Evolutionary conservation across 2,888 invertebrate genomes (phyloP).

Genomic region (Vannuccia rotundouncinata): DNA sequence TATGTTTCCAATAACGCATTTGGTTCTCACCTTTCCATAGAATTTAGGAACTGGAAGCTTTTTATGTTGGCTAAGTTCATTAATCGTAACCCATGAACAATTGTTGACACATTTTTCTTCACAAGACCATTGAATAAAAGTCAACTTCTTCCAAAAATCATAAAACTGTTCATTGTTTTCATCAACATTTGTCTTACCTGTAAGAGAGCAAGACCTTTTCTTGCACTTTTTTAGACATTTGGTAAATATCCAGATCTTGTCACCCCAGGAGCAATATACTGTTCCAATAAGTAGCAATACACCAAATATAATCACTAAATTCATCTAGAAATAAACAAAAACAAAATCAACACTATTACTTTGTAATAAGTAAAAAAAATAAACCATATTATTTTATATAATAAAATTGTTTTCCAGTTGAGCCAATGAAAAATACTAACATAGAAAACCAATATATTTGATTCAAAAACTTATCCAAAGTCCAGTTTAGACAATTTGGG

Average conservation of each 20-base stretch:
- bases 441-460: no score
- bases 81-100: slow-evolving; percentile 87
- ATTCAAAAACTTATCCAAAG: no score
- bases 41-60: slow-evolving; percentile 77
- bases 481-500: no score
- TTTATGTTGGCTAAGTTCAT: slow-evolving; percentile 64
- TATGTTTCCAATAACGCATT: no score
- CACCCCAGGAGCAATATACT: background rate
- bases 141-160: background rate
- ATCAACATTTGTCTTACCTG: background rate
- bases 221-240: background rate
- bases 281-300: background rate
- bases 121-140: slow-evolving; percentile 58
- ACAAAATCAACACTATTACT: no score
- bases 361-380: no score
- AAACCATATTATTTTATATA: no score
- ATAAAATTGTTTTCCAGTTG: no score
- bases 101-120: slow-evolving; percentile 76
- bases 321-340: no score
- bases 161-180: no score
- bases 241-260: background rate
- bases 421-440: no score
- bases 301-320: no score
- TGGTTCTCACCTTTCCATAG: slow-evolving; percentile 84
- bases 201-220: background rate